Conservation (phyloP, 1,140 invertebrate genomes). For the Aphis craccivora region DNA sequence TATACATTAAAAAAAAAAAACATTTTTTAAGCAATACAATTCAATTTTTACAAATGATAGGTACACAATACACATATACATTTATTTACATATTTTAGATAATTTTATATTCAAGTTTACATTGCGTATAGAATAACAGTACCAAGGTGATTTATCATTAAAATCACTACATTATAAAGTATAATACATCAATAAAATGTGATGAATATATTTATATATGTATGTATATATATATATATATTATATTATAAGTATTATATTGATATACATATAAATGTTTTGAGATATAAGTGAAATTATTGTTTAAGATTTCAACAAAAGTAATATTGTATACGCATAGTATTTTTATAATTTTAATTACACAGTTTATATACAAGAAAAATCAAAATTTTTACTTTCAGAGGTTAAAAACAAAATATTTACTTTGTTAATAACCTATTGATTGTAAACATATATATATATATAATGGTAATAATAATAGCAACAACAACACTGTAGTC, state of each 20-base stretch:
- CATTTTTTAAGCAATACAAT: background rate
- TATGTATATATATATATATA: background rate
- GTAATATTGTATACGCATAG: background rate
- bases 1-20: constrained; percentile 8
- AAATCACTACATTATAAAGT: background rate
- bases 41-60: constrained; percentile 10
- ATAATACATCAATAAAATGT: constrained; percentile 8
- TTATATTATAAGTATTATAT: background rate
- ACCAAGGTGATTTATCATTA: background rate
- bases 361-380: background rate
- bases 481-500: constrained; percentile 44
- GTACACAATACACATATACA: background rate
- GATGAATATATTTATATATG: background rate
- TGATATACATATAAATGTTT: background rate
- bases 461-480: background rate
- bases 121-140: background rate
- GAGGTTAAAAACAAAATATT: background rate
- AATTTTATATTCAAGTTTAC: constrained; percentile 30
- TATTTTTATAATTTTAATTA: background rate
- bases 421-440: background rate
- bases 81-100: constrained; percentile 21
- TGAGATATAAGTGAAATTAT: background rate
- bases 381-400: background rate
- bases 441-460: background rate
- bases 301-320: constrained; percentile 2